These are phyloP conservation scores for Amphimedon queenslandica DNA, from an alignment of 37 sponge, comb jelly and placozoan species.

Conservation along the genomic window DNA sequence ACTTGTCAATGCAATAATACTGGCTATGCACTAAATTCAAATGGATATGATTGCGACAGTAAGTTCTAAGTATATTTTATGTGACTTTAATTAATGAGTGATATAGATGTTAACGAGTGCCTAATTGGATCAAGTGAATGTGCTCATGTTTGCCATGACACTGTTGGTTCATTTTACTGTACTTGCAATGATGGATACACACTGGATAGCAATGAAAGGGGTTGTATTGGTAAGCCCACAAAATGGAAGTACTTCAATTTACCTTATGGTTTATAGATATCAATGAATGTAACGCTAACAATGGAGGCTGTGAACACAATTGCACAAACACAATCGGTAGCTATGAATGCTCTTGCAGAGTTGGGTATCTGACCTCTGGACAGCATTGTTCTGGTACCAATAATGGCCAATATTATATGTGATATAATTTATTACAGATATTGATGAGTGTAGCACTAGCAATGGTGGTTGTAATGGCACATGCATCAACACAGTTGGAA, in stretches of 20 bases:
- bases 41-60: slow-evolving; percentile 8
- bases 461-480: too few relatives aligned
- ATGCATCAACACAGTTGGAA: too few relatives aligned
- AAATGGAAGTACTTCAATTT: neutral
- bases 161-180: slow-evolving; percentile 14
- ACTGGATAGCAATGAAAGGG: slow-evolving; percentile 2
- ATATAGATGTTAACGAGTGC: slow-evolving; percentile 15
- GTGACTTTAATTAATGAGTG: neutral
- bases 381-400: neutral
- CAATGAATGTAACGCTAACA: slow-evolving; percentile 20
- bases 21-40: slow-evolving; percentile 10
- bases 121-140: neutral
- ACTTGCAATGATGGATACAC: slow-evolving; percentile 14
- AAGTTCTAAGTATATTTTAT: too few relatives aligned
- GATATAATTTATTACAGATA: neutral
- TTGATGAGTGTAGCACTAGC: slow-evolving; percentile 4
- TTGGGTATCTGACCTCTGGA: too few relatives aligned
- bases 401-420: neutral
- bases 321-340: slow-evolving; percentile 5
- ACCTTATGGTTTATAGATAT: slow-evolving; percentile 17
- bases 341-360: slow-evolving; percentile 6
- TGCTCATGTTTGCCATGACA: slow-evolving; percentile 2
- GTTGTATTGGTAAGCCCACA: slow-evolving; percentile 9
- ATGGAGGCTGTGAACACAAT: slow-evolving; percentile 3
- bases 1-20: slow-evolving; percentile 1